A percentile compares a stretch with the other conserved stretches of the same genome.
phyloP scores from a whole-genome alignment of 2,797 vertebrate species.

The Dendrocincla fuliginosa region DNA sequence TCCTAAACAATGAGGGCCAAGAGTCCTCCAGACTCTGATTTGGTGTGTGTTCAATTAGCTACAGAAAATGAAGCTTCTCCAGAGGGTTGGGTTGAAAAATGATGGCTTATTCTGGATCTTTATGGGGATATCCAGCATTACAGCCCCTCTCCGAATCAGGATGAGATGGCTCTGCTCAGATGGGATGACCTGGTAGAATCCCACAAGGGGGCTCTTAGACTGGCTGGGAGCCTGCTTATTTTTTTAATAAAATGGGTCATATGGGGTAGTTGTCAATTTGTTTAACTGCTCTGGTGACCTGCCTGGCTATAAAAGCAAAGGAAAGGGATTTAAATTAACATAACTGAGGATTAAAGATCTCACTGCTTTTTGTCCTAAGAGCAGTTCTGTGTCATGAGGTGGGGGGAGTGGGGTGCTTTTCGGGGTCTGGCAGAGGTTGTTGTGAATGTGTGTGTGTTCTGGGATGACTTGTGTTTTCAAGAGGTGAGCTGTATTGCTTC shows the following conservation, averaged over 20 bases:
- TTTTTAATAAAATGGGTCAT: background rate
- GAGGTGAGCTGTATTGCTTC: background rate
- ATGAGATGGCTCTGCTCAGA: background rate
- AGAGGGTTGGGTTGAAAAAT: background rate
- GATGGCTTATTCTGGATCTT: background rate
- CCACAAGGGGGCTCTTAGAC: background rate
- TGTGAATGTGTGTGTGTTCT: background rate
- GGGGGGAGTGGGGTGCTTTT: background rate
- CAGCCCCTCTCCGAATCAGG: accelerated
- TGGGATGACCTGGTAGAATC: background rate
- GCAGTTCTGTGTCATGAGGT: accelerated
- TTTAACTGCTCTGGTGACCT: background rate
- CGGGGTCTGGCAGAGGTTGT: background rate
- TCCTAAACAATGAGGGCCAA: background rate
- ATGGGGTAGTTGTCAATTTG: background rate
- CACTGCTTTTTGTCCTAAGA: background rate
- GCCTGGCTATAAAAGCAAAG: background rate
- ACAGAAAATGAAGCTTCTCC: background rate
- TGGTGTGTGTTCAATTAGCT: background rate
- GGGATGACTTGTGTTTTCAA: background rate
- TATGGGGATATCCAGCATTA: background rate
- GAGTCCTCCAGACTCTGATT: background rate
- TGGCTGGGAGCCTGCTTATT: background rate
- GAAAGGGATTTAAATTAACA: background rate
- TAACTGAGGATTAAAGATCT: background rate